phyloP scores from a whole-genome alignment of 2,888 invertebrate species.

The Pyrocoelia pectoralis region DNA sequence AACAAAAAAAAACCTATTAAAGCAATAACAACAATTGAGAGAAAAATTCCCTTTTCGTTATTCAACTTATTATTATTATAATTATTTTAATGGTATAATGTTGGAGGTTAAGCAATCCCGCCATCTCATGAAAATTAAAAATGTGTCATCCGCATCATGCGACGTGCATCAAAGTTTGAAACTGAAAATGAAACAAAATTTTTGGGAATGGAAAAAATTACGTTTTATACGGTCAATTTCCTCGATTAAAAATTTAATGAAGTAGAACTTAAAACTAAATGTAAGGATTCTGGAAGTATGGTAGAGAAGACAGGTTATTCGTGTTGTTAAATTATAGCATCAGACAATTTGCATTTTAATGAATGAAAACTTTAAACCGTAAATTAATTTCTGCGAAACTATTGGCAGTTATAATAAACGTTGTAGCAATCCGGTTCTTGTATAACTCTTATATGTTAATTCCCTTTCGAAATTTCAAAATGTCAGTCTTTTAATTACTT shows the following conservation, averaged over 20 bases:
- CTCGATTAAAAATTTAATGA: neutral
- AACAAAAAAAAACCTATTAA: too few species aligned
- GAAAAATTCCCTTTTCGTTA: too few species aligned
- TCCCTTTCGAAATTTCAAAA: neutral
- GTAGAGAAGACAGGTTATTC: conserved; percentile 6
- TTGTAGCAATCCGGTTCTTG: neutral
- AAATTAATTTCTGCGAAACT: neutral
- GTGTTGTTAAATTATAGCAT: neutral
- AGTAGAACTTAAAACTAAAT: neutral
- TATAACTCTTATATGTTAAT: neutral
- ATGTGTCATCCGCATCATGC: too few species aligned
- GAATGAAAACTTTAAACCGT: conserved; percentile 2
- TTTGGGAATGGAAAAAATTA: too few species aligned
- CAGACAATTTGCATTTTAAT: conserved; percentile 8
- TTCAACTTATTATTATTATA: too few species aligned
- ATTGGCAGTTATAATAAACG: neutral
- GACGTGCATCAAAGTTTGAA: too few species aligned
- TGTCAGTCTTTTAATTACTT: too few species aligned
- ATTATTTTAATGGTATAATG: too few species aligned
- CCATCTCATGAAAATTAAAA: too few species aligned
- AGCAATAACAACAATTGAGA: too few species aligned
- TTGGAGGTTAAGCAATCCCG: too few species aligned
- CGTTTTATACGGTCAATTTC: neutral
- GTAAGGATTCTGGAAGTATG: conserved; percentile 10
- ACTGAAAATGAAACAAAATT: too few species aligned